A percentile compares a stretch with the other conserved stretches of the same genome.
Conservation (phyloP, 2,888 invertebrate genomes). For the Megastigmus dorsalis region DNA sequence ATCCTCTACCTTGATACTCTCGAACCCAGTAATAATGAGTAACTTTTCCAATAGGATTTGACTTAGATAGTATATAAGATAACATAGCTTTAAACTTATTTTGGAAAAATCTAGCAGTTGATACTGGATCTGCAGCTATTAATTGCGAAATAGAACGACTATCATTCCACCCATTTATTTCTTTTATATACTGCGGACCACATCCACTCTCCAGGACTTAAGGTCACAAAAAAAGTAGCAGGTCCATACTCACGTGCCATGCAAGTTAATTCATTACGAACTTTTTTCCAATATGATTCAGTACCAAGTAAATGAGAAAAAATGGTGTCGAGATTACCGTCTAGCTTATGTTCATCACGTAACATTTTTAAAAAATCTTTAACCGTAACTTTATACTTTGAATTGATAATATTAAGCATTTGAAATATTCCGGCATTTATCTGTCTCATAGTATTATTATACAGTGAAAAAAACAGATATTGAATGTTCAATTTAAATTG, state of each 20-base stretch:
- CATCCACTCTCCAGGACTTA: constrained; percentile 10
- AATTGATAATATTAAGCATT: constrained; percentile 54
- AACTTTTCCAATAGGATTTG: constrained; percentile 39
- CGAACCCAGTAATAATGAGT: constrained; percentile 53
- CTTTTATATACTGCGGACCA: not conserved
- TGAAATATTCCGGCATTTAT: constrained; percentile 54
- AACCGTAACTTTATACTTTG: constrained; percentile 44
- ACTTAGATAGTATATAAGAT: constrained; percentile 38
- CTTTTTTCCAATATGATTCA: too few species aligned
- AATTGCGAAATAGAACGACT: constrained; percentile 54
- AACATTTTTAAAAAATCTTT: constrained; percentile 1
- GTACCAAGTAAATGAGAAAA: constrained; percentile 5
- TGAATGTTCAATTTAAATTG: too few species aligned
- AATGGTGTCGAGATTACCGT: constrained; percentile 1
- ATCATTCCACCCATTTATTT: not conserved
- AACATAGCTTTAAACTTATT: constrained; percentile 22
- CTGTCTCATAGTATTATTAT: constrained; percentile 35
- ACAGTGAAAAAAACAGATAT: constrained; percentile 56
- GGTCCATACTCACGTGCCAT: too few species aligned
- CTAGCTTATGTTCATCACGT: constrained; percentile 5
- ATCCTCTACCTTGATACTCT: constrained; percentile 57
- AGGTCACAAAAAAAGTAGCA: not conserved
- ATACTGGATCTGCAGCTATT: constrained; percentile 1
- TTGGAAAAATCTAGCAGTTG: not conserved
- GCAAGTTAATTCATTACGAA: not conserved